Conservation (phyloP, 1,140 invertebrate species). For the Drosophila pandora region DNA sequence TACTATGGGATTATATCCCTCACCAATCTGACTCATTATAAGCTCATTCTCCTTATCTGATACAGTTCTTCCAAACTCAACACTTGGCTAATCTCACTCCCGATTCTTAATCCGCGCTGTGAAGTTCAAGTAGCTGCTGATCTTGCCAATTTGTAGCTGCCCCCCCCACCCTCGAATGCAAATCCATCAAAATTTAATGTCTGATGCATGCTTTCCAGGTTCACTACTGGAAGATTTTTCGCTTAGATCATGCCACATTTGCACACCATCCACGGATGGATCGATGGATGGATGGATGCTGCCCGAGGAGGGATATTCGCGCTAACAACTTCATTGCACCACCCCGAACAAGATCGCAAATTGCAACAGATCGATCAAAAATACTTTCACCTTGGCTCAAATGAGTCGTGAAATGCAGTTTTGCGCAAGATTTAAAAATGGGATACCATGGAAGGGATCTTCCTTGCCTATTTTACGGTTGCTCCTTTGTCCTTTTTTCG, state of each 20-base stretch:
- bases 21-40: constrained; percentile 1
- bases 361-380: constrained; percentile 51
- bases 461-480: constrained; percentile 20
- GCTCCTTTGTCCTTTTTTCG: constrained; percentile 38
- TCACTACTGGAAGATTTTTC: constrained; percentile 30
- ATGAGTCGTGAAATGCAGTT: constrained; percentile 65
- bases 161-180: constrained; percentile 17
- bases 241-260: constrained; percentile 53
- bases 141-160: constrained; percentile 17
- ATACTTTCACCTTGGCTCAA: constrained; percentile 51
- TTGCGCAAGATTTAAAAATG: constrained; percentile 34
- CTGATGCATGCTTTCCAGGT: constrained; percentile 12
- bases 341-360: constrained; percentile 31
- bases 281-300: constrained; percentile 7
- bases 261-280: constrained; percentile 32
- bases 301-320: constrained; percentile 31
- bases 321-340: constrained; percentile 45
- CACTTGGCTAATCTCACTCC: background rate
- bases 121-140: constrained; percentile 18
- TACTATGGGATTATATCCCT: background rate
- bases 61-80: background rate
- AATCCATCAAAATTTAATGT: constrained; percentile 35
- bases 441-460: constrained; percentile 1
- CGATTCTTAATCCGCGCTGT: background rate
- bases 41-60: background rate